phyloP scores from a whole-genome alignment of 1,140 invertebrate species.

The Hestina assimilis region DNA sequence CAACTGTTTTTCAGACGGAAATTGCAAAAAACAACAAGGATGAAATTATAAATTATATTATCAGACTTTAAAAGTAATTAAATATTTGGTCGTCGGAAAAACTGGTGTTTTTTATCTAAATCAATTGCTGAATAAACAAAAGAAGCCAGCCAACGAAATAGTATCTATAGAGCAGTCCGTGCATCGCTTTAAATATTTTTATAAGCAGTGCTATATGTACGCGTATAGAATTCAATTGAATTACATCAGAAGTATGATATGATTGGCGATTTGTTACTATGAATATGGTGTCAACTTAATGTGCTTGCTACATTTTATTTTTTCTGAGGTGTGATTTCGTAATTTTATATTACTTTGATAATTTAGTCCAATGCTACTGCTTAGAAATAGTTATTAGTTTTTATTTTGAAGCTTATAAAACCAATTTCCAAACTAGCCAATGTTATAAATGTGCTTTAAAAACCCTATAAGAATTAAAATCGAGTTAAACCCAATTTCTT shows the following conservation, averaged over 20 bases:
- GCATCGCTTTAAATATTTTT: conserved; percentile 56
- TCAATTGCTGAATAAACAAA: conserved; percentile 29
- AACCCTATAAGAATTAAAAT: neutral
- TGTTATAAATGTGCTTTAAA: neutral
- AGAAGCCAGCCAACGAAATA: conserved; percentile 52
- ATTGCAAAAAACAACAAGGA: neutral
- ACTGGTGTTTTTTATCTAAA: conserved; percentile 2
- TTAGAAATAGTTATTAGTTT: conserved; percentile 15
- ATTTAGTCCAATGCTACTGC: neutral
- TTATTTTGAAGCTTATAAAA: conserved; percentile 5
- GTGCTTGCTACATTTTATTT: conserved; percentile 7
- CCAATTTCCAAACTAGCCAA: conserved; percentile 4
- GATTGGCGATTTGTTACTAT: conserved; percentile 16
- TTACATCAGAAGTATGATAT: conserved; percentile 10
- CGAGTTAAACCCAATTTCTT: no score
- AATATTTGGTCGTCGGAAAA: conserved; percentile 2
- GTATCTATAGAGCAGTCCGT: conserved; percentile 61
- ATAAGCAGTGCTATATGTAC: conserved; percentile 71
- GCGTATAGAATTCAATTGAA: conserved; percentile 35
- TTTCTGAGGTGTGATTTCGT: neutral
- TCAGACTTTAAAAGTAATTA: neutral
- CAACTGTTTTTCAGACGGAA: neutral
- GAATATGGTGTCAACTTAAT: conserved; percentile 12
- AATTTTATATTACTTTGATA: neutral
- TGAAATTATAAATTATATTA: no score